Evolutionary conservation across 2,888 invertebrate genomes (phyloP), one percentile per base, ranked within the genome.

Genomic region (Trichogramma evanescens): DNA sequence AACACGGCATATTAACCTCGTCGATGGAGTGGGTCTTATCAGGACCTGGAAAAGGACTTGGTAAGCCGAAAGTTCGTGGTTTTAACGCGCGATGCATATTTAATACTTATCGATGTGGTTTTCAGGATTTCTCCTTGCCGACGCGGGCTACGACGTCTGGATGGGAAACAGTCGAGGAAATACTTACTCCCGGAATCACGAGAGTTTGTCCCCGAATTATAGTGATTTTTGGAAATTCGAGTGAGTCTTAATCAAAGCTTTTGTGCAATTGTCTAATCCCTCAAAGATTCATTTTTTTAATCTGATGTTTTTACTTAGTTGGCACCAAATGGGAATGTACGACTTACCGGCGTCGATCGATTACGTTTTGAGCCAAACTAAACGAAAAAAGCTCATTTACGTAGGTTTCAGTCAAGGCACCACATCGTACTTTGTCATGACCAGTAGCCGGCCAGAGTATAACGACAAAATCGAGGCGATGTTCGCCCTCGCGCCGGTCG

Each of bases 11-110:
- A 0, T 74, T 91, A 38, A 85, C 85, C 46, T 86, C 87, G 8
- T 88, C 91, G 0, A 84, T 86, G 7, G 86, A 88, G 64, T 93
- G 87, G 84, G 81, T 93, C 5, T 76, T 89, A 57, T 85, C 88
- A 78, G 87, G 88, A 0, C 87, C 87, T 1, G 82, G 85, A 51
- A 82, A 81, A 64, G 84, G 83, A 52, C 80, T 91, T n/a, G 89
- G 89, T 87, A 78, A 54, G 13, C 13, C 13, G 13, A 13, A 13
- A 13, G 13, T 13, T 13, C 13, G 13, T 13, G 13, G 13, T 13
- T 13, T 13, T 13, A 2, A 13, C 13, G 13, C 13, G 13, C 13
- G 13, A 13, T 13, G 13, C 13, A 13, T 13, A 13, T 50, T 13
- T 10, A 13, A 7, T n/a, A 50, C n/a, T 13, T 10, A 2, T 7